Base-by-base conservation (phyloP, 2,888 invertebrate genomes). In the Lithodes maja region DNA sequence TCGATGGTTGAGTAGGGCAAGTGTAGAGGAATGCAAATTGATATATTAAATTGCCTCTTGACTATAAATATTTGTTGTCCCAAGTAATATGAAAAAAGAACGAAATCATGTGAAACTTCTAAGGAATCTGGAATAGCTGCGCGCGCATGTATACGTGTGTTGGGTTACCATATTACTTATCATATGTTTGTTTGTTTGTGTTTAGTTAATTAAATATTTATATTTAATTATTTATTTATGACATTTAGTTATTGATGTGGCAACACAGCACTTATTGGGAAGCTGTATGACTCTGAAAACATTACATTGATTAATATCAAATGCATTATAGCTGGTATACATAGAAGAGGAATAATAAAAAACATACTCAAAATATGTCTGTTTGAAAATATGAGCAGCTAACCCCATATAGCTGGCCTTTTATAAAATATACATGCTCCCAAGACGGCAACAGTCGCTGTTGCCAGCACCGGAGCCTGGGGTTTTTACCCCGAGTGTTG, bases 381-480 rank as follows among this genome's bases (percentile, higher is more conserved):
- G 54, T 12, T 53, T 1, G 17, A 1, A 54, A 0, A 80, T 54
- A 80, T 1, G 17, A 0, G 17, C 1, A 80, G 1, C 2, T 12
- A 12, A 1, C 9, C 2, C 9, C 53, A 50, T 79, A 50, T 78
- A 78, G 17, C 17, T 79, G n/a, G 49, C 7, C 53, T 5, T 33
- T 33, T 54, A n/a, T 54, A 53, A 71, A 17, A 71, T 71, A 71
- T 71, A 71, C 71, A 71, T 71, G n/a, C 71, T 71, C 71, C 12
- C 71, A 1, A 71, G 68, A 69, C 50, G 81, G 15, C 81, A 82
- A 69, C 68, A 82, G 68, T 82, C 81, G 52, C 68, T 15, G 50
- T 69, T 82, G 81, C 81, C 81, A 71, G n/a, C 12, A n/a, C n/a
- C 17, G 17, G 3, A 17, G 71, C 17, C 1, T 3, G 17, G 17